Percentiles rank a stretch among this genome's conserved stretches.
These are phyloP conservation scores for Lasiurus borealis DNA, from an alignment of 2,113 vertebrate genomes.

Conservation along the genomic window DNA sequence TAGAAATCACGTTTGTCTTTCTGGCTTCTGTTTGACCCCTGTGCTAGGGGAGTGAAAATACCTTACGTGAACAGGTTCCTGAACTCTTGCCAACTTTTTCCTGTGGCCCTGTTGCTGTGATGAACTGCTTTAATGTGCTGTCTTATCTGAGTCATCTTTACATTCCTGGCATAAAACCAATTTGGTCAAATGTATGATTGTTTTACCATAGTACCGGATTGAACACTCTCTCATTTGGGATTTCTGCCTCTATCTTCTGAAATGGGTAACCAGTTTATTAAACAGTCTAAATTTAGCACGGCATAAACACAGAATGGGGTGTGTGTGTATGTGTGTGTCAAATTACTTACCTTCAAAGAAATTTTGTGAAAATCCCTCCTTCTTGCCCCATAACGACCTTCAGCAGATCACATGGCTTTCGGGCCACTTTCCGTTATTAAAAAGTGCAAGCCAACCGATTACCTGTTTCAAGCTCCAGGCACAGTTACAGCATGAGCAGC, in stretches of 20 bases:
- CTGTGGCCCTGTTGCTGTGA: conserved; percentile 13
- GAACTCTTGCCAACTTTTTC: neutral
- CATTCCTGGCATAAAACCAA: conserved; percentile 26
- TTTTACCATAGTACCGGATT: neutral
- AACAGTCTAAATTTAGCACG: conserved; percentile 11
- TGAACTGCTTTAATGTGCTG: neutral
- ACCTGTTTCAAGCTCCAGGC: neutral
- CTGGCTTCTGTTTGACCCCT: neutral
- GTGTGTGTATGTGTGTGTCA: neutral
- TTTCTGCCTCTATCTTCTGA: conserved; percentile 1
- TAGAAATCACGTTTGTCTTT: neutral
- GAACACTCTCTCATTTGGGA: neutral
- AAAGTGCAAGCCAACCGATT: neutral
- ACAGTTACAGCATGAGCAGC: neutral
- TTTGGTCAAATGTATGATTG: neutral
- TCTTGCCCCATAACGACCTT: neutral
- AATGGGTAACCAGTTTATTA: conserved; percentile 16
- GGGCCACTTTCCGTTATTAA: conserved; percentile 35
- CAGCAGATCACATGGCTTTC: neutral
- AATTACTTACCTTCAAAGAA: neutral
- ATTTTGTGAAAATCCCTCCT: conserved; percentile 4
- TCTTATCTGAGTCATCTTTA: conserved; percentile 41
- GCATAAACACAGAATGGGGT: conserved; percentile 25
- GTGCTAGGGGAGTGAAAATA: neutral
- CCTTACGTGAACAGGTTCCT: neutral